phyloP scores from a whole-genome alignment of 2,797 vertebrate genomes.

The Necrosyrtes monachus region DNA sequence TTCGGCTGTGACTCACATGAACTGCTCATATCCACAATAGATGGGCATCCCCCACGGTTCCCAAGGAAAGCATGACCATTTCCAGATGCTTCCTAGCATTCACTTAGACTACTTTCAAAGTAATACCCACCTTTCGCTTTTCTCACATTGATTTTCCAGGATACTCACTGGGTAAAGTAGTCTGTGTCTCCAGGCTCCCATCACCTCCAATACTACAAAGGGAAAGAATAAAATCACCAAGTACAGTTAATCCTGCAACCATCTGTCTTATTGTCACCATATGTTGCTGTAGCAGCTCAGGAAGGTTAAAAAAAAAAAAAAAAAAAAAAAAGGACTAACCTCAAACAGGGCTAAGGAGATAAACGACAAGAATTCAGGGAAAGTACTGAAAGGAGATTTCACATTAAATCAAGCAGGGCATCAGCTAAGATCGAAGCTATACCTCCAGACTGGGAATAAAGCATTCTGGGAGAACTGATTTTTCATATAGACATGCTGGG shows the following conservation, averaged over 20 bases:
- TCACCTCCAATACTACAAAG: conserved; percentile 88
- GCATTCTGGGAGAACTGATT: neutral
- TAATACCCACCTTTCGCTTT: neutral
- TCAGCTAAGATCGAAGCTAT: neutral
- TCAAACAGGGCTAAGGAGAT: neutral
- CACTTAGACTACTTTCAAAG: neutral
- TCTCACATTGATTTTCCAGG: neutral
- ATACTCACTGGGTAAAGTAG: conserved; percentile 91
- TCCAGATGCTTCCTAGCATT: neutral
- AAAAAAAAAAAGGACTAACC: neutral
- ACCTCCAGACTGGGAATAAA: neutral
- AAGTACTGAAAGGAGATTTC: neutral
- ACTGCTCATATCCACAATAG: neutral
- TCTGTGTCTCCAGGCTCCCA: conserved; percentile 79
- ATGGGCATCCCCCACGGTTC: neutral
- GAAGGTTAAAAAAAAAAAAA: neutral
- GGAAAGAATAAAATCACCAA: neutral
- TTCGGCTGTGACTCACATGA: neutral
- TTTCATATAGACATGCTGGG: neutral
- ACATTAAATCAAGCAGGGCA: neutral
- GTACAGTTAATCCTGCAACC: neutral
- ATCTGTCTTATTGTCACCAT: neutral
- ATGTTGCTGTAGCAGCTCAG: neutral
- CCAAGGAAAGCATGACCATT: neutral
- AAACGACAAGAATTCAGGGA: conserved; percentile 5